These are phyloP conservation scores for Omphaloscelis lunosa DNA, from an alignment of 2,888 invertebrate species.

Conservation along the genomic window DNA sequence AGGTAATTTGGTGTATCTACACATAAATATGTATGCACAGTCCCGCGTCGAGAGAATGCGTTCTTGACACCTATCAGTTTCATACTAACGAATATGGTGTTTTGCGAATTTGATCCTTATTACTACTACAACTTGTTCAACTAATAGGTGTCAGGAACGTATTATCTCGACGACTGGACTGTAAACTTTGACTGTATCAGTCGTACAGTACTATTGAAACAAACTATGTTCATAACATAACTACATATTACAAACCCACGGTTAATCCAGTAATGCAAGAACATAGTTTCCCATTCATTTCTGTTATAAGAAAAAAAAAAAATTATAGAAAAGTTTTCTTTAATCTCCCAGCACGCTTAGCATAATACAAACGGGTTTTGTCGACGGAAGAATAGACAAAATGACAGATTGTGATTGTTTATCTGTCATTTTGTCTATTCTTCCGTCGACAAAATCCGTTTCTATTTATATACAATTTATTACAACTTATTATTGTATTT, in stretches of 20 bases:
- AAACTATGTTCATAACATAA: not conserved
- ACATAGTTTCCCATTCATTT: not conserved
- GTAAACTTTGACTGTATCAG: not conserved
- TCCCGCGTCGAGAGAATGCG: too few species aligned
- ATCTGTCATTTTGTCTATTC: too few species aligned
- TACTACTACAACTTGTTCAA: too few species aligned
- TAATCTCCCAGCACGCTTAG: not conserved
- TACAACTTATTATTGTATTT: slow-evolving; percentile 7
- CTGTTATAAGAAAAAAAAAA: not conserved
- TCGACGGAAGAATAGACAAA: too few species aligned
- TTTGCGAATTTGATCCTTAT: too few species aligned
- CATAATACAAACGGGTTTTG: too few species aligned
- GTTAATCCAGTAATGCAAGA: not conserved
- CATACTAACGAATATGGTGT: too few species aligned
- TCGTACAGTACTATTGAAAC: not conserved
- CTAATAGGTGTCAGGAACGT: too few species aligned
- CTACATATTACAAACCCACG: not conserved
- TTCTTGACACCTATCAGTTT: too few species aligned
- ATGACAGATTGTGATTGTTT: too few species aligned
- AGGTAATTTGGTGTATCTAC: not conserved
- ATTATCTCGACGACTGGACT: too few species aligned
- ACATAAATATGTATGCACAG: not conserved
- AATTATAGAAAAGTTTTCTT: not conserved
- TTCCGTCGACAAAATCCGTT: too few species aligned
- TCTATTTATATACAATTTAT: slow-evolving; percentile 6